These are phyloP conservation scores for Homarus gammarus DNA, from an alignment of 2,888 invertebrate genomes.

Conservation along the genomic window DNA sequence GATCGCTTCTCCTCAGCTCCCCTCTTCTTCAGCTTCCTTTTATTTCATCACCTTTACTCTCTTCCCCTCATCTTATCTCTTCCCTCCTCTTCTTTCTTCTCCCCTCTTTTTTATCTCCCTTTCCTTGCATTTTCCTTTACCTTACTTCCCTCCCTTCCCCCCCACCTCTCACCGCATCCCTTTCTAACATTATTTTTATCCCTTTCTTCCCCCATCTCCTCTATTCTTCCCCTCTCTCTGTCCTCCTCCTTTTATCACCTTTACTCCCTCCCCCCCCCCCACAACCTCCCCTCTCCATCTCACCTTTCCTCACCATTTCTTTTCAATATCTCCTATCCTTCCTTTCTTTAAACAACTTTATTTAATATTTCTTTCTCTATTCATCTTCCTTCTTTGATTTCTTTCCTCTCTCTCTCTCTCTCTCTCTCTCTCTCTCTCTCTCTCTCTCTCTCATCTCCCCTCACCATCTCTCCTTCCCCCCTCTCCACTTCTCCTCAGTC, in stretches of 20 bases:
- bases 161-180: neutral
- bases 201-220: conserved; percentile 2
- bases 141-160: conserved; percentile 18
- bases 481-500: neutral
- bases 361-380: neutral
- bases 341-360: neutral
- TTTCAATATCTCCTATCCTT: neutral
- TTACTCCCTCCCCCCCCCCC: neutral
- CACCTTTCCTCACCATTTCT: neutral
- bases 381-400: neutral
- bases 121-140: neutral
- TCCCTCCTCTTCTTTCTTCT: no score
- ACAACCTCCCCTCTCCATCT: neutral
- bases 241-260: neutral
- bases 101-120: neutral
- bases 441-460: neutral
- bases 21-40: neutral
- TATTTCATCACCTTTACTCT: neutral
- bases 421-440: conserved; percentile 22
- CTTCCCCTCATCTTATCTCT: neutral
- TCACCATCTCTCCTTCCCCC: neutral
- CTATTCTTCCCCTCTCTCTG: neutral
- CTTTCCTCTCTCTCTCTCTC: neutral
- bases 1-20: no score
- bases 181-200: conserved; percentile 17